These are phyloP conservation scores for Mesorhabditis spiculigera DNA, from an alignment of 2,888 invertebrate genomes.

Conservation along the genomic window DNA sequence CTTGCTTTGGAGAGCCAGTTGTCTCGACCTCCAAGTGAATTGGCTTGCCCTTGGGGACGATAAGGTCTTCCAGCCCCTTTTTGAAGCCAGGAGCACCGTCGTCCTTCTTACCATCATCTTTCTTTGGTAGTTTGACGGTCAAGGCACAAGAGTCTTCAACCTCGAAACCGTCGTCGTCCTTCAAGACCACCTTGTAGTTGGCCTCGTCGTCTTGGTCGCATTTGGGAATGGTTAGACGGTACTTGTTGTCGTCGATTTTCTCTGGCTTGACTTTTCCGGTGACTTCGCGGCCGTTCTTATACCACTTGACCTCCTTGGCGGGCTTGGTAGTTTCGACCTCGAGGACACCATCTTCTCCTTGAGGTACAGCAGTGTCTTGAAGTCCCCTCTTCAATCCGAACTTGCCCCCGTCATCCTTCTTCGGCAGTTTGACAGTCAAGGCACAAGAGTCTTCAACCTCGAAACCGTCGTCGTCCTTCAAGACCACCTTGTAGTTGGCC, in stretches of 20 bases:
- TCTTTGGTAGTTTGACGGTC: slow-evolving; percentile 48
- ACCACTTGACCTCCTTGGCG: slow-evolving; percentile 80
- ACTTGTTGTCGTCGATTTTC: slow-evolving; percentile 36
- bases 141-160: slow-evolving; percentile 48
- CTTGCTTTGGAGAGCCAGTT: slow-evolving; percentile 25
- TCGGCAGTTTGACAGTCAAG: slow-evolving; percentile 34
- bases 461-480: slow-evolving; percentile 51
- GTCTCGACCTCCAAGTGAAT: slow-evolving; percentile 60
- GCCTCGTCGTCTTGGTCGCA: slow-evolving; percentile 40
- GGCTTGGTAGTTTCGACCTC: slow-evolving; percentile 70
- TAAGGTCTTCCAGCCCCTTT: slow-evolving; percentile 55
- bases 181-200: slow-evolving; percentile 40
- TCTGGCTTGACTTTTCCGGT: slow-evolving; percentile 48
- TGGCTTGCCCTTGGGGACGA: slow-evolving; percentile 32
- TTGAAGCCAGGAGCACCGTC: slow-evolving; percentile 33
- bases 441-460: slow-evolving; percentile 47
- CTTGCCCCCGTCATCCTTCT: too few species aligned
- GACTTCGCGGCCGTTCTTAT: slow-evolving; percentile 57
- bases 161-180: slow-evolving; percentile 45
- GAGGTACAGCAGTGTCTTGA: slow-evolving; percentile 70
- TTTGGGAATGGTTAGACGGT: slow-evolving; percentile 41
- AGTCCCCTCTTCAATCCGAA: slow-evolving; percentile 67
- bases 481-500: slow-evolving; percentile 70
- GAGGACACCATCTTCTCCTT: slow-evolving; percentile 76
- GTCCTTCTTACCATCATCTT: too few species aligned